phyloP scores from a whole-genome alignment of 2,113 vertebrate genomes.

The Syngnathus scovelli region DNA sequence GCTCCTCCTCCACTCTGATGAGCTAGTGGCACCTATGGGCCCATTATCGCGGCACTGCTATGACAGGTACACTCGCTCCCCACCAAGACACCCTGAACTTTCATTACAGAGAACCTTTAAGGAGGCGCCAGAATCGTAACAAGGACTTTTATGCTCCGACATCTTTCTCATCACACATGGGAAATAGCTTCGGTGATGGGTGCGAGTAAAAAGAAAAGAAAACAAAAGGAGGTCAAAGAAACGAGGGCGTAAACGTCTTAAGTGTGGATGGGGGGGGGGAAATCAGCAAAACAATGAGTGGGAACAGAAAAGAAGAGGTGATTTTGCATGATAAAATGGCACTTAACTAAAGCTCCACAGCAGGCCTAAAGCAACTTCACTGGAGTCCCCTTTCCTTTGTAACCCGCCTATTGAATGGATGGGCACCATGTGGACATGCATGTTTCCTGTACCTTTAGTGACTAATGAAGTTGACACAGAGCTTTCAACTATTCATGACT shows the following conservation, averaged over 20 bases:
- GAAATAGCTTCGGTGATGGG: conserved; percentile 25
- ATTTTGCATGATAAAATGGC: conserved; percentile 64
- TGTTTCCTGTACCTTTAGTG: conserved; percentile 54
- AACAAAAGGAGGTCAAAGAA: not conserved
- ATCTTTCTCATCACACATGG: conserved; percentile 34
- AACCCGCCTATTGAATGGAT: conserved; percentile 36
- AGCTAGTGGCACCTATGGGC: conserved; percentile 58
- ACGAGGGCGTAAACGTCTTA: conserved; percentile 21
- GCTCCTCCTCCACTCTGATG: conserved; percentile 37
- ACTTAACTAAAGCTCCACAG: conserved; percentile 57
- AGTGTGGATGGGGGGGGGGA: conserved; percentile 28
- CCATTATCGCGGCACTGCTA: conserved; percentile 50
- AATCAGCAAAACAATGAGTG: conserved; percentile 35
- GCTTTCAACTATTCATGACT: conserved; percentile 64
- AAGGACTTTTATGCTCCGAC: conserved; percentile 54
- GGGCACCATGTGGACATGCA: conserved; percentile 56
- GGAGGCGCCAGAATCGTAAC: conserved; percentile 51
- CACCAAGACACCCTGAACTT: conserved; percentile 54
- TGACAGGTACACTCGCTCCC: conserved; percentile 53
- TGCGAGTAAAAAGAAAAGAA: not conserved
- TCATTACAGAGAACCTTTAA: conserved; percentile 49
- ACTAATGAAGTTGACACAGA: conserved; percentile 70
- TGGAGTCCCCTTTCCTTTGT: conserved; percentile 46
- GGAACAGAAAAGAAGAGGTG: conserved; percentile 14
- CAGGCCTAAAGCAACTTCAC: conserved; percentile 39